These are phyloP conservation scores for Dufourea novaeangliae DNA, from an alignment of 1,140 invertebrate species.

Conservation along the genomic window DNA sequence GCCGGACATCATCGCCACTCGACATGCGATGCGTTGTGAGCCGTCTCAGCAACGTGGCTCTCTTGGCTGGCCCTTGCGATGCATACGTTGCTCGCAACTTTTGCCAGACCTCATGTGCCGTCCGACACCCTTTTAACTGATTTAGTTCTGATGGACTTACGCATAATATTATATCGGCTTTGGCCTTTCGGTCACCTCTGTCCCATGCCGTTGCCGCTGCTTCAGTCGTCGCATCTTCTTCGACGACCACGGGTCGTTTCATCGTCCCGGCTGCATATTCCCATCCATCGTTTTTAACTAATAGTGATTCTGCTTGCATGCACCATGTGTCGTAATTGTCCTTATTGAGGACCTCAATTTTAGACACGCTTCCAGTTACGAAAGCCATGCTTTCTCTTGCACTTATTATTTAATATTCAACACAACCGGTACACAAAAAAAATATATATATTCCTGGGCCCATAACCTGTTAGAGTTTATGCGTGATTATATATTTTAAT, in stretches of 20 bases:
- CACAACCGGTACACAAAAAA: no score
- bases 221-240: background rate
- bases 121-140: background rate
- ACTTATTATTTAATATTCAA: background rate
- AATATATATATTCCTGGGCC: background rate
- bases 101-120: background rate
- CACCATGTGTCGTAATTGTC: background rate
- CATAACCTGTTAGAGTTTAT: slow-evolving; percentile 7
- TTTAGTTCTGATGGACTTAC: background rate
- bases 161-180: background rate
- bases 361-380: background rate
- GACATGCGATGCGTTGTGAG: background rate
- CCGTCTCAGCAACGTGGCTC: background rate
- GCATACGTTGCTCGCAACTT: background rate
- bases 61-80: background rate
- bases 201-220: background rate
- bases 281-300: background rate
- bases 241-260: background rate
- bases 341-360: background rate
- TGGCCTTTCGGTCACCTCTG: background rate
- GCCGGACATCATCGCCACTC: background rate
- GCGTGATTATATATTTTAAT: no score
- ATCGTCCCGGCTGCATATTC: background rate
- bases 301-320: no score
- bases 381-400: background rate